These are phyloP conservation scores for Oikopleura dioica DNA, from an alignment of 23 tunicate genomes.

Conservation along the genomic window DNA sequence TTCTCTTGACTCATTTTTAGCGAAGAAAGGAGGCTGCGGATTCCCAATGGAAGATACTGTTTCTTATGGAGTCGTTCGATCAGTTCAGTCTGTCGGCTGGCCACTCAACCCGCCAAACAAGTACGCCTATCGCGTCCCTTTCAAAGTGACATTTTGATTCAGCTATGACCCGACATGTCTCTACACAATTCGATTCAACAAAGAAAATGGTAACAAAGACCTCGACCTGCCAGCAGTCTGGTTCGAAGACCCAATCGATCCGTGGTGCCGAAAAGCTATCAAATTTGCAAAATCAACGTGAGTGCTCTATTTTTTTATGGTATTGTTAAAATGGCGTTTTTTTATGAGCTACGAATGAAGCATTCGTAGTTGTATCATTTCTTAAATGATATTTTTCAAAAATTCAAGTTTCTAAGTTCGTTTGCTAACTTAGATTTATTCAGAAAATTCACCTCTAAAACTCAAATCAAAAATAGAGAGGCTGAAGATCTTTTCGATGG, in stretches of 20 bases:
- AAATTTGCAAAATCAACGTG: background rate
- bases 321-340: background rate
- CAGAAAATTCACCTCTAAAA: background rate
- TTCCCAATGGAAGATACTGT: background rate
- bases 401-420: no score
- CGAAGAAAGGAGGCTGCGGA: background rate
- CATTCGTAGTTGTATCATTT: no score
- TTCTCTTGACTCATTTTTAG: no score
- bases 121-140: no score
- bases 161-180: no score
- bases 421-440: background rate
- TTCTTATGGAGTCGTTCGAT: background rate
- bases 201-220: background rate
- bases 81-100: conserved; percentile 3
- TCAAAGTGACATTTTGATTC: no score
- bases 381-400: background rate
- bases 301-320: background rate
- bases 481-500: background rate
- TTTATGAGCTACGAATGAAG: background rate
- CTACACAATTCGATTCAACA: background rate
- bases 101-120: background rate
- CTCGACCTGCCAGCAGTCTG: background rate
- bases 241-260: background rate
- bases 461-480: background rate
- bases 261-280: background rate